A percentile compares a stretch with the other conserved stretches of the same genome.
phyloP scores from a whole-genome alignment of 92 coral and sea anemone species.

The Hydrozoanthus gracilis region DNA sequence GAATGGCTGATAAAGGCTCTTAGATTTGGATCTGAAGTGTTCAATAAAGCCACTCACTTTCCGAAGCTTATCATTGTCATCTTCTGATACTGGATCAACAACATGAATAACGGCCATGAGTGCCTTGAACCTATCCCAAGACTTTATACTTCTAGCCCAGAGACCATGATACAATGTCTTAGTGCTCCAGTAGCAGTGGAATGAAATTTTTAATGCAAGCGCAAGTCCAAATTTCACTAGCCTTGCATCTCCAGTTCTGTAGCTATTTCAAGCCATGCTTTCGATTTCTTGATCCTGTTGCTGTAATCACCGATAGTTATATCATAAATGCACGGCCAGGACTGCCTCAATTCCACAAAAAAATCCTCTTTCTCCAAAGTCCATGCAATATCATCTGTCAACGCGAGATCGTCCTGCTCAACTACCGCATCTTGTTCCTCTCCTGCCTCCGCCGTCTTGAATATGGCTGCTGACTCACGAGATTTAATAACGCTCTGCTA shows the following conservation, averaged over 20 bases:
- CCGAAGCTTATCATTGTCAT: too few species aligned
- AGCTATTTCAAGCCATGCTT: conserved; percentile 20
- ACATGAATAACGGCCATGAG: neutral
- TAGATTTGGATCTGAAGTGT: too few species aligned
- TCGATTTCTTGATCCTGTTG: neutral
- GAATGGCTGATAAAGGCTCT: too few species aligned
- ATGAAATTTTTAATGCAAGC: conserved; percentile 10
- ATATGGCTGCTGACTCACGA: neutral
- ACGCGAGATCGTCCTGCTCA: neutral
- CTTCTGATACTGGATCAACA: too few species aligned
- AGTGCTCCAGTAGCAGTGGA: neutral
- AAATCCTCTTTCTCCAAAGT: conserved; percentile 9
- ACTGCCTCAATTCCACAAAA: neutral
- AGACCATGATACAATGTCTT: conserved; percentile 10
- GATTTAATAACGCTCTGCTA: conserved; percentile 13
- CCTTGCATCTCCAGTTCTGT: conserved; percentile 11
- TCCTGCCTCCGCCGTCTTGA: neutral
- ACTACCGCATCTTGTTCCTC: too few species aligned
- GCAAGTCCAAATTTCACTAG: conserved; percentile 15
- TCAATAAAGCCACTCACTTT: too few species aligned
- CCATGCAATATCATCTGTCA: neutral
- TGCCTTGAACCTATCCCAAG: conserved; percentile 7
- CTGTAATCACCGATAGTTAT: neutral
- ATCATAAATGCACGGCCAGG: conserved; percentile 1
- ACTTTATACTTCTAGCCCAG: conserved; percentile 3